These are phyloP conservation scores for Pegoplata infirma DNA, from an alignment of 2,888 invertebrate genomes.

Conservation along the genomic window DNA sequence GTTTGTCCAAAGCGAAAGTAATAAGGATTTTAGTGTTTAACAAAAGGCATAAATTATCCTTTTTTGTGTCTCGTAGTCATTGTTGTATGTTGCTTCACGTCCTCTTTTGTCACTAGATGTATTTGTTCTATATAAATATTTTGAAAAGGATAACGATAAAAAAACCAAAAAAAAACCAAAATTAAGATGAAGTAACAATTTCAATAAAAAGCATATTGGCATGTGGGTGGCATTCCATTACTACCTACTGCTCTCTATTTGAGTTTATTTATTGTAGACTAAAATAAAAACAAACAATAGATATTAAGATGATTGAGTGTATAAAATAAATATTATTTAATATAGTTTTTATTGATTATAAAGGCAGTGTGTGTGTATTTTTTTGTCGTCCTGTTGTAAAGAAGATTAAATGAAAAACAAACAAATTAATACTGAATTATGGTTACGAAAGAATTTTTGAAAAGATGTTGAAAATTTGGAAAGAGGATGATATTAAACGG, in stretches of 20 bases:
- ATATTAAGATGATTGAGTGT: constrained; percentile 34
- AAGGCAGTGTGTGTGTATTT: neutral
- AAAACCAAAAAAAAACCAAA: constrained; percentile 7
- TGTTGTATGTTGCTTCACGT: neutral
- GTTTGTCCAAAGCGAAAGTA: constrained; percentile 10
- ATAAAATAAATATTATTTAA: constrained; percentile 40
- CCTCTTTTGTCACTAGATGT: constrained; percentile 22
- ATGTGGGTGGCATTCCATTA: constrained; percentile 47
- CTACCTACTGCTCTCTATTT: constrained; percentile 1
- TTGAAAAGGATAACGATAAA: constrained; percentile 41
- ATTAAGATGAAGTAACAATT: constrained; percentile 37
- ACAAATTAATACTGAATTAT: constrained; percentile 59
- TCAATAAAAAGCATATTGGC: constrained; percentile 39
- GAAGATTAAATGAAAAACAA: constrained; percentile 18
- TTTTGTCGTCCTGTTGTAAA: neutral
- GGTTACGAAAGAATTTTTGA: neutral
- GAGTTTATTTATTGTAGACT: constrained; percentile 24
- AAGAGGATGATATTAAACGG: neutral
- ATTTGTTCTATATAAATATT: constrained; percentile 53
- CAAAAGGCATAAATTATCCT: constrained; percentile 58
- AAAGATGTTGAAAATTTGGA: neutral
- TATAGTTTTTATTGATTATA: constrained; percentile 26
- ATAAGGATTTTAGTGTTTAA: constrained; percentile 45
- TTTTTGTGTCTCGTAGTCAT: constrained; percentile 6
- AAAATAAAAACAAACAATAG: neutral